phyloP scores from a whole-genome alignment of 2,888 invertebrate genomes.

The Troides aeacus region DNA sequence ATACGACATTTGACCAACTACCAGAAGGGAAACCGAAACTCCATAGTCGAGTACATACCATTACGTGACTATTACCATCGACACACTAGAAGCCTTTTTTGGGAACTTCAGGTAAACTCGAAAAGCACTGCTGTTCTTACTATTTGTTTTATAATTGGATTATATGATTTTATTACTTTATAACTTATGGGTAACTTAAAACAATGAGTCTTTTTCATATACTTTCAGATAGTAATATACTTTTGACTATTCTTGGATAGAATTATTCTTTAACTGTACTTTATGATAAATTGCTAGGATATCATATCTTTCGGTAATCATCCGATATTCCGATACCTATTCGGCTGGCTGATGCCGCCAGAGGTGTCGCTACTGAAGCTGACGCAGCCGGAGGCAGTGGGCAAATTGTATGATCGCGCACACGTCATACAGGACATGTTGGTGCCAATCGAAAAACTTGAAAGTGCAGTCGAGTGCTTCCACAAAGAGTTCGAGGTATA shows the following conservation, averaged over 20 bases:
- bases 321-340: constrained; percentile 83
- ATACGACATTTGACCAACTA: constrained; percentile 63
- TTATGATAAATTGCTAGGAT: constrained; percentile 71
- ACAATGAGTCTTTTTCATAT: no score
- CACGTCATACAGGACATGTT: constrained; percentile 92
- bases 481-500: constrained; percentile 83
- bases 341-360: constrained; percentile 92
- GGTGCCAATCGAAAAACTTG: constrained; percentile 83
- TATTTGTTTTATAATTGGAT: no score
- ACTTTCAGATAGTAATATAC: no score
- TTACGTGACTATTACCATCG: constrained; percentile 90
- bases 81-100: constrained; percentile 89
- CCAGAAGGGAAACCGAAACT: constrained; percentile 48
- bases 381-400: constrained; percentile 85
- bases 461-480: constrained; percentile 82
- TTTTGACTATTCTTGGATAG: no score
- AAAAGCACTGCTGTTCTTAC: background rate
- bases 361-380: constrained; percentile 89
- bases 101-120: constrained; percentile 85
- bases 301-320: constrained; percentile 92
- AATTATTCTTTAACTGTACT: no score
- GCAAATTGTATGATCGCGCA: constrained; percentile 85
- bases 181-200: no score
- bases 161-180: no score
- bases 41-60: constrained; percentile 85